These are phyloP conservation scores for Aegypius monachus DNA, from an alignment of 2,113 vertebrate species.

Conservation along the genomic window DNA sequence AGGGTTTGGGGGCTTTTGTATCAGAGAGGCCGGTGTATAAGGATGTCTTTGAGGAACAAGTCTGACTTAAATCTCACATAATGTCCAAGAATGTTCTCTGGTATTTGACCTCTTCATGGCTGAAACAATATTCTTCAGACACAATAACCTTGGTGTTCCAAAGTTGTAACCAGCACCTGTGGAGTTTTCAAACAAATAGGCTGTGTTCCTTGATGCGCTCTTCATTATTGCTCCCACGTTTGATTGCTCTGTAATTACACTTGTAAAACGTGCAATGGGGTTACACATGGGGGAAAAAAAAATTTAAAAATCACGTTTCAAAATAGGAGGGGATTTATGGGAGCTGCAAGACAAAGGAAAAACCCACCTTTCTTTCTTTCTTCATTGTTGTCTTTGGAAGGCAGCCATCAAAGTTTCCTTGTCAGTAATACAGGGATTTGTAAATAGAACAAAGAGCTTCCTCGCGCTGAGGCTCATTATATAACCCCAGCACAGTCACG, in stretches of 20 bases:
- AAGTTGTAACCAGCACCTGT: background rate
- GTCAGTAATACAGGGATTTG: slow-evolving; percentile 21
- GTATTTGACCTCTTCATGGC: background rate
- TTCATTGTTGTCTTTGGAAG: slow-evolving; percentile 54
- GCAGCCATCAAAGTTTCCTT: slow-evolving; percentile 42
- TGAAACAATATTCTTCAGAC: background rate
- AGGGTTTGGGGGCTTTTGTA: background rate
- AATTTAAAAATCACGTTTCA: background rate
- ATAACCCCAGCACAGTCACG: background rate
- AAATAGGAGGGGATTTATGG: slow-evolving; percentile 9
- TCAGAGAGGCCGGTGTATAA: background rate
- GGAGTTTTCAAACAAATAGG: slow-evolving; percentile 5
- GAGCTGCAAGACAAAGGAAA: slow-evolving; percentile 44
- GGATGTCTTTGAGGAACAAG: slow-evolving; percentile 9
- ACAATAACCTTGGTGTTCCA: background rate
- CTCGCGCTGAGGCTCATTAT: background rate
- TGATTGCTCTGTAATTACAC: background rate
- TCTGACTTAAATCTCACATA: background rate
- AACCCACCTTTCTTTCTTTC: slow-evolving; percentile 37
- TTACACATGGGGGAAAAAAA: background rate
- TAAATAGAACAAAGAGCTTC: slow-evolving; percentile 46
- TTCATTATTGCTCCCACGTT: background rate
- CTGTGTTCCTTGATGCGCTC: background rate
- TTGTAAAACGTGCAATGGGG: background rate
- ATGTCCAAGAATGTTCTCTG: background rate